Conservation (phyloP, 2,113 vertebrate species). For the Dolichotis patagonum region DNA sequence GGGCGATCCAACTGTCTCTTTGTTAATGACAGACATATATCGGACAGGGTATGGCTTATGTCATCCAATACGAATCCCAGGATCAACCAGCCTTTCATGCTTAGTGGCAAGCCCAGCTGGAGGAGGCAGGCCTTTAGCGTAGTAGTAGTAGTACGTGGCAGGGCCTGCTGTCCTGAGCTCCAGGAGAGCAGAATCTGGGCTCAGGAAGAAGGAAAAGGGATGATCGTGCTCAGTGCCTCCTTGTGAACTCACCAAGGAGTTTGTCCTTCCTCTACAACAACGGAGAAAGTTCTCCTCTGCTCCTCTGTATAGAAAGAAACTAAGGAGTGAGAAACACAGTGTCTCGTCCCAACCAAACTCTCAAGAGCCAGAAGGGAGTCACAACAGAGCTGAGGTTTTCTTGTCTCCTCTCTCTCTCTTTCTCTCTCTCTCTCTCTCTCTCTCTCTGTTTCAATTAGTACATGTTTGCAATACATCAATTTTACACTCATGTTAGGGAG, state of each 20-base stretch:
- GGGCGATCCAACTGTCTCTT: constrained; percentile 6
- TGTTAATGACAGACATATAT: not conserved
- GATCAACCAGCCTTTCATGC: not conserved
- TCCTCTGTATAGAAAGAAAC: not conserved
- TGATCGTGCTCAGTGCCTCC: not conserved
- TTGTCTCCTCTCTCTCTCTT: not conserved
- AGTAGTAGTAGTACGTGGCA: not conserved
- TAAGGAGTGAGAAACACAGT: not conserved
- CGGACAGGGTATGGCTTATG: not conserved
- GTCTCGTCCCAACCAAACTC: not conserved
- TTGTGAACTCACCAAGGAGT: constrained; percentile 14
- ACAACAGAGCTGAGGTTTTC: not conserved
- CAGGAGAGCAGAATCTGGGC: not conserved
- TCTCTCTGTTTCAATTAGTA: not conserved
- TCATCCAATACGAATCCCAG: not conserved
- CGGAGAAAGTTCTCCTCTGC: not conserved
- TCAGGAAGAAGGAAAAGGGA: not conserved
- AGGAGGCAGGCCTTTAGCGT: not conserved
- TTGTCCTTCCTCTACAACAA: not conserved
- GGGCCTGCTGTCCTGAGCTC: not conserved
- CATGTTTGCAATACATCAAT: not conserved
- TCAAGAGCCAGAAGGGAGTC: not conserved
- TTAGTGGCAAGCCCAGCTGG: not conserved
- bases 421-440: not conserved
- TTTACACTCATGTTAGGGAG: not conserved